Base-by-base conservation (phyloP, 2,797 vertebrate genomes). In the Acanthiza pusilla region DNA sequence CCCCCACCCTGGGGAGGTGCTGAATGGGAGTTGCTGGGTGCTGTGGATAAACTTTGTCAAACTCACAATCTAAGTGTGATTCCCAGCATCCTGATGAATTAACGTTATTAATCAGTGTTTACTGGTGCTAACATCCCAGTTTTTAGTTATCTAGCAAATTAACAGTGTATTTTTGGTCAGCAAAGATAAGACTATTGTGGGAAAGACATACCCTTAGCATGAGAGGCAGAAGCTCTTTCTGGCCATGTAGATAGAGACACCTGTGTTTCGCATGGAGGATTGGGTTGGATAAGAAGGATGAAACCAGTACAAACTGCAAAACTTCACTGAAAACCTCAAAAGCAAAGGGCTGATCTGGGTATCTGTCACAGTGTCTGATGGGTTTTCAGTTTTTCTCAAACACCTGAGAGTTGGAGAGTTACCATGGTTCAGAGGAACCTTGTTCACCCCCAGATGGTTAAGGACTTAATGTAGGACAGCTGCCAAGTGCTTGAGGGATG, bases 251-350 rank as follows among this genome's bases (percentile, higher is more conserved):
- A 30, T 55, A 76, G 58, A 58, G 62, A 48, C 1, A 3, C 7
- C 12, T 47, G 5, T 27, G 32, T 80, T 4, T 1, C 32, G 48
- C 15, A 0, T 23, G 50, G 42, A 42, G 26, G 36, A 42, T 0
- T 73, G 29, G 55, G 23, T 70, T 81, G 36, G 38, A 16, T 75
- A 27, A 67, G 55, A 73, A 58, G 43, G 42, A 7, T 50, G n/a
- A 51, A 75, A 67, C 10, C 21, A 45, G 16, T 26, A 42, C 32
- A 22, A 81, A 63, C 26, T 11, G 14, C 21, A 57, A 42, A 91
- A 32, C 16, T 38, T 76, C 26, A 23, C 4, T 15, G 54, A 58
- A 78, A 68, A 62, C 25, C 45, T 43, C 34, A 14, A 43, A 91
- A 83, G 45, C 21, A 15, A 65, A 80, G 36, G 47, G 17, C n/a